phyloP scores from a whole-genome alignment of 2,797 vertebrate species.

The Urophycis tenuis region DNA sequence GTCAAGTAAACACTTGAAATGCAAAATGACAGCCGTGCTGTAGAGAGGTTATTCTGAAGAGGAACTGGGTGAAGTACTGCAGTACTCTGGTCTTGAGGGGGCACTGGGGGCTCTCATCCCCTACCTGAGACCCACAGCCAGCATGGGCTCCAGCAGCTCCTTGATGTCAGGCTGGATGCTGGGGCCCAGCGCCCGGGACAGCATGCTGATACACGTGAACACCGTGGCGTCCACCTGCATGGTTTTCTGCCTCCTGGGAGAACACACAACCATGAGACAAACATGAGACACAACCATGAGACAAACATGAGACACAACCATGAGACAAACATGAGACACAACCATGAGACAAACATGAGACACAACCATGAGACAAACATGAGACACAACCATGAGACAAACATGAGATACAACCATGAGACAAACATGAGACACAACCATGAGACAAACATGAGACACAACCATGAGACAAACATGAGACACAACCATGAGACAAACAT shows the following conservation, averaged over 20 bases:
- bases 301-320: neutral
- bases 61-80: neutral
- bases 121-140: conserved; percentile 95
- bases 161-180: conserved; percentile 97
- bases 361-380: too few species aligned
- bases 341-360: too few species aligned
- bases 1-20: too few species aligned
- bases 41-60: too few species aligned
- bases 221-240: conserved; percentile 97
- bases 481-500: neutral
- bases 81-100: neutral
- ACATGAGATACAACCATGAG: too few species aligned
- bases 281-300: neutral
- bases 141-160: conserved; percentile 95
- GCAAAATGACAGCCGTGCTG: too few species aligned
- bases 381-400: too few species aligned
- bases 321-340: neutral
- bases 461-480: too few species aligned
- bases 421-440: too few species aligned
- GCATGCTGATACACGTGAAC: conserved; percentile 97
- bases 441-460: conserved; percentile 1
- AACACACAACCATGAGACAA: neutral
- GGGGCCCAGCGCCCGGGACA: conserved; percentile 95
- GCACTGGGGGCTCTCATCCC: neutral
- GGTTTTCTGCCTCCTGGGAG: conserved; percentile 88